Conservation (phyloP, 2,888 invertebrate genomes). For the Lacanobia oleracea region DNA sequence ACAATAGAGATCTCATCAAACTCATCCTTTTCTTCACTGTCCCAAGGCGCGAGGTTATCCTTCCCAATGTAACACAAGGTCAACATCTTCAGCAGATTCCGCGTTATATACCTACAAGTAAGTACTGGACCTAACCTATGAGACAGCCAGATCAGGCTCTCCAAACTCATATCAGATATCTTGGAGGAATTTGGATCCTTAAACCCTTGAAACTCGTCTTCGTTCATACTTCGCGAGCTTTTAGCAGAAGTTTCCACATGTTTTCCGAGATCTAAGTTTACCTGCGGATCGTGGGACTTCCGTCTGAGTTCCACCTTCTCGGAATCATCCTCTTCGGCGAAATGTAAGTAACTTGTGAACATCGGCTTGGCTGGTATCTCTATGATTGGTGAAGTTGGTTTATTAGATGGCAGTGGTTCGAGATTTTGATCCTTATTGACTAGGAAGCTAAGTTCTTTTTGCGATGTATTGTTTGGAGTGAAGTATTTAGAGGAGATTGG, state of each 20-base stretch:
- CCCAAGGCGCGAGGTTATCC: slow-evolving; percentile 92
- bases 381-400: slow-evolving; percentile 92
- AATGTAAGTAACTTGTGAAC: slow-evolving; percentile 88
- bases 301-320: slow-evolving; percentile 72
- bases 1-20: slow-evolving; percentile 92
- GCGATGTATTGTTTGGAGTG: slow-evolving; percentile 59
- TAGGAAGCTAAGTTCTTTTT: slow-evolving; percentile 72
- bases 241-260: slow-evolving; percentile 62
- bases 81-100: slow-evolving; percentile 98
- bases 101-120: slow-evolving; percentile 96
- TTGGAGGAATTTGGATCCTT: slow-evolving; percentile 84
- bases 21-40: slow-evolving; percentile 82
- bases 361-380: slow-evolving; percentile 91
- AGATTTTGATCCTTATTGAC: slow-evolving; percentile 71
- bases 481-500: slow-evolving; percentile 76
- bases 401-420: slow-evolving; percentile 66
- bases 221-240: slow-evolving; percentile 68
- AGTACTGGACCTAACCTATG: slow-evolving; percentile 98
- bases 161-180: slow-evolving; percentile 96
- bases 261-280: slow-evolving; percentile 74
- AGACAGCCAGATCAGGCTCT: slow-evolving; percentile 97
- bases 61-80: slow-evolving; percentile 97
- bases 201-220: slow-evolving; percentile 69
- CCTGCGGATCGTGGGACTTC: slow-evolving; percentile 68
- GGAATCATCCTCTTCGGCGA: slow-evolving; percentile 79